Evolutionary conservation across 37 sponge, comb jelly and placozoan genomes (phyloP).

Genomic region (Hormiphora californensis): DNA sequence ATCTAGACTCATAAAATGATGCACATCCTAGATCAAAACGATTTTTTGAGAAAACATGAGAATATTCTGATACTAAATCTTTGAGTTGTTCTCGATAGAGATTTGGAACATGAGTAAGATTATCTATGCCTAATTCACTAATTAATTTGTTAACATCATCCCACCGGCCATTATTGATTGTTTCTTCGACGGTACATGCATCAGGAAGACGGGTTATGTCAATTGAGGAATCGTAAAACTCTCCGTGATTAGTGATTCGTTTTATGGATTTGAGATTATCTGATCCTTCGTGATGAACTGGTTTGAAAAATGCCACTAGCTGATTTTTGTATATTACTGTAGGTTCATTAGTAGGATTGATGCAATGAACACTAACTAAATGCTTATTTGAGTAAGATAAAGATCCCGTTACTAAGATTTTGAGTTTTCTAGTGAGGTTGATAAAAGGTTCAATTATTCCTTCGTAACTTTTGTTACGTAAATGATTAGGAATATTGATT

Average conservation of each 20-base stretch:
- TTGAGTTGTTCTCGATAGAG: not conserved
- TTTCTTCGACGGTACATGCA: constrained; percentile 13
- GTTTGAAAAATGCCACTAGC: constrained; percentile 12
- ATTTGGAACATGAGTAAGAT: not conserved
- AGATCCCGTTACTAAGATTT: not conserved
- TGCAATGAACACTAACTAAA: not conserved
- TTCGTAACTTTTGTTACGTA: too few species aligned
- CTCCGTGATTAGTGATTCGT: not conserved
- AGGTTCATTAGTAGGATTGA: not conserved
- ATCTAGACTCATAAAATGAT: constrained; percentile 11
- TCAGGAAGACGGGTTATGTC: not conserved
- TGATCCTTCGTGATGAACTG: not conserved
- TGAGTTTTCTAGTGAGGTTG: not conserved
- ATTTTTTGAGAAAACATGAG: constrained; percentile 12
- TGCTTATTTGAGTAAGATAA: not conserved
- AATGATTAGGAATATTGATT: too few species aligned
- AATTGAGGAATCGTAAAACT: not conserved
- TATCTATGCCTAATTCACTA: not conserved
- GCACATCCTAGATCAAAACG: constrained; percentile 34
- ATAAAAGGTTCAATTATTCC: not conserved
- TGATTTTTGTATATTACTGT: constrained; percentile 16
- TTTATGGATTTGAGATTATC: not conserved
- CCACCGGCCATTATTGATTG: not conserved
- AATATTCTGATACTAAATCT: constrained; percentile 10
- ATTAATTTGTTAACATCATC: not conserved